Conservation (phyloP, 2,888 invertebrate genomes). For the Myopa testacea region DNA sequence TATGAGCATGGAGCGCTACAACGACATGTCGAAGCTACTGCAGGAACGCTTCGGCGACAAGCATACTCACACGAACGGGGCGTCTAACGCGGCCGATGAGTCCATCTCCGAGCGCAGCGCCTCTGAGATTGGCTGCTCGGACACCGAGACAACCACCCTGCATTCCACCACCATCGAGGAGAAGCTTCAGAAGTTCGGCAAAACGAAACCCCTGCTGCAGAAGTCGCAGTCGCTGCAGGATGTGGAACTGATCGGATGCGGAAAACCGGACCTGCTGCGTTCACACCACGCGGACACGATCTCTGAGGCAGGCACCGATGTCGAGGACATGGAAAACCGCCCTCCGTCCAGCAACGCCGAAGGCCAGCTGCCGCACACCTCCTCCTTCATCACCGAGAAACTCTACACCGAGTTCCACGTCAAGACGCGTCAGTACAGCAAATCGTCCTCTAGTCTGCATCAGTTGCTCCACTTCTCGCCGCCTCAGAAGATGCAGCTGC, state of each 20-base stretch:
- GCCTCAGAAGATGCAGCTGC: slow-evolving; percentile 71
- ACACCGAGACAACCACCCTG: slow-evolving; percentile 61
- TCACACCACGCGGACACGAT: slow-evolving; percentile 60
- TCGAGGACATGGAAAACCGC: slow-evolving; percentile 62
- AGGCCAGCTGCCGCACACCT: slow-evolving; percentile 68
- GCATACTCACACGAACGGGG: slow-evolving; percentile 30
- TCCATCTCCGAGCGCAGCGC: slow-evolving; percentile 56
- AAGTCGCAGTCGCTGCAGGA: slow-evolving; percentile 67
- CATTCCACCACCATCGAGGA: slow-evolving; percentile 54
- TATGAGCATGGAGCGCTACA: slow-evolving; percentile 78
- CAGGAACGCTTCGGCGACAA: slow-evolving; percentile 75
- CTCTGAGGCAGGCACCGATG: slow-evolving; percentile 63
- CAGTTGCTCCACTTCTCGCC: slow-evolving; percentile 66
- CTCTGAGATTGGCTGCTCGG: slow-evolving; percentile 55
- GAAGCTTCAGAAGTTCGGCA: slow-evolving; percentile 42
- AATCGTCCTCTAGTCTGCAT: slow-evolving; percentile 74
- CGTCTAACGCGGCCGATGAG: slow-evolving; percentile 47
- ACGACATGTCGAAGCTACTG: slow-evolving; percentile 78
- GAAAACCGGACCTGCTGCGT: slow-evolving; percentile 62
- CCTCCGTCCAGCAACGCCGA: slow-evolving; percentile 49
- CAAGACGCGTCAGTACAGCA: slow-evolving; percentile 76
- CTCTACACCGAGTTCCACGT: slow-evolving; percentile 79
- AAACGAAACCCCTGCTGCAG: slow-evolving; percentile 53
- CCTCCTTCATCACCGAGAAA: slow-evolving; percentile 75
- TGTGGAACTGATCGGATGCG: slow-evolving; percentile 60